Base-by-base conservation (phyloP, 2,797 vertebrate genomes). In the Brachyrhaphis roseni region DNA sequence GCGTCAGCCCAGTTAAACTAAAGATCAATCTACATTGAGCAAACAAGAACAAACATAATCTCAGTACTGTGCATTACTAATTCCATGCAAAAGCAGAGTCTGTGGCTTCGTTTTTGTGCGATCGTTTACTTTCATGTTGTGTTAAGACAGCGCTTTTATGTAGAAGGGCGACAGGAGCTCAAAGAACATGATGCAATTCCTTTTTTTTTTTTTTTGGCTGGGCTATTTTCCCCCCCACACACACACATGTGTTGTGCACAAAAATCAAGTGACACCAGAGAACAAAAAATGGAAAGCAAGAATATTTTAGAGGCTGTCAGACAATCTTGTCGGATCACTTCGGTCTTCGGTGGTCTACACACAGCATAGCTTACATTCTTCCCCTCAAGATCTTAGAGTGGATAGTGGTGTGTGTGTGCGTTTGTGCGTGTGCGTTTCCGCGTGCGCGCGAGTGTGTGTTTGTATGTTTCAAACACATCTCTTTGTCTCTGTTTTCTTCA, bases 241-340 rank as follows among this genome's bases (percentile, higher is more conserved):
- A 47, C 46, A 57, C 66, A 53, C 23, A 76, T 62, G 66, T 45
- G 43, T 43, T 46, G 64, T 31, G 53, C 39, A 51, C 20, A 78
- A 45, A 72, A 81, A 59, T 49, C 49, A 55, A 39, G 26, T 68
- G 31, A n/a, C 68, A 70, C 53, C 53, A 77, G 11, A 71, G 77
- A 81, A 83, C 51, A 78, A 68, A 84, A 46, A 81, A 81, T 2
- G 47, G 81, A 75, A 53, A 74, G 39, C 23, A 59, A 55, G 49
- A 51, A 51, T 79, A 79, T 82, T 85, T 88, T 78, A 72, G 74
- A 78, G 43, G 28, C 70, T 83, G 41, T 84, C 72, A 75, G 76
- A 87, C 81, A 77, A 86, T 85, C 84, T 77, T 76, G 82, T 88
- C 89, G 74, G 86, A 86, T 89, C 74, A 57, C 75, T 88, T 91